Percentiles rank a stretch among this genome's conserved stretches.
These are phyloP conservation scores for Atopsyche davidsoni DNA, from an alignment of 1,140 invertebrate species.

Conservation along the genomic window DNA sequence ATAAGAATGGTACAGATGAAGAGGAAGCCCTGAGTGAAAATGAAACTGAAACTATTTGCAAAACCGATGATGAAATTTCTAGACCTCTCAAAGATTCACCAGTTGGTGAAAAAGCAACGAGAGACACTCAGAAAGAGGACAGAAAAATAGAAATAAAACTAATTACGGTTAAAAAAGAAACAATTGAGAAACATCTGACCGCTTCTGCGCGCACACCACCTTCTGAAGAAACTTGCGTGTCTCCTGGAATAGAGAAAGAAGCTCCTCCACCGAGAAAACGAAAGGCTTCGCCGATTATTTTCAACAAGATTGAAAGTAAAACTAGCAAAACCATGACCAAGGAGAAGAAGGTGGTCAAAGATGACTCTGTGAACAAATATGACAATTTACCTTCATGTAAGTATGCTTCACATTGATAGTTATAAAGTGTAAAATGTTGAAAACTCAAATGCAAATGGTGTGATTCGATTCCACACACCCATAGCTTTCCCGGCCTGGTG, in stretches of 20 bases:
- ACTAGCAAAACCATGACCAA: conserved; percentile 24
- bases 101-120: too few relatives aligned
- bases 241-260: conserved; percentile 15
- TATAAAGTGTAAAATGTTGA: not conserved
- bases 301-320: conserved; percentile 40
- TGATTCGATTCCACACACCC: not conserved
- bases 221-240: too few relatives aligned
- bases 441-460: not conserved
- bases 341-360: conserved; percentile 35
- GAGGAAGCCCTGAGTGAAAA: conserved; percentile 7
- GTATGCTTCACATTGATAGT: conserved; percentile 27
- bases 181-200: too few relatives aligned
- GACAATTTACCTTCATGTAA: conserved; percentile 44
- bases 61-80: too few relatives aligned
- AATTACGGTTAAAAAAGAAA: too few relatives aligned
- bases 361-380: conserved; percentile 42
- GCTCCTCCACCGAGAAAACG: conserved; percentile 35
- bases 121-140: too few relatives aligned
- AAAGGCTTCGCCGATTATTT: conserved; percentile 50
- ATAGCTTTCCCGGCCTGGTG: not conserved
- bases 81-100: too few relatives aligned
- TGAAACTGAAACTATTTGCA: too few relatives aligned
- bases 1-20: conserved; percentile 10
- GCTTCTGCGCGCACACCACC: too few relatives aligned
- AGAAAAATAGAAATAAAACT: too few relatives aligned